Evolutionary conservation across 2,113 vertebrate species (phyloP), one percentile per base, ranked within the genome.

Genomic region (Leptosomus discolor): DNA sequence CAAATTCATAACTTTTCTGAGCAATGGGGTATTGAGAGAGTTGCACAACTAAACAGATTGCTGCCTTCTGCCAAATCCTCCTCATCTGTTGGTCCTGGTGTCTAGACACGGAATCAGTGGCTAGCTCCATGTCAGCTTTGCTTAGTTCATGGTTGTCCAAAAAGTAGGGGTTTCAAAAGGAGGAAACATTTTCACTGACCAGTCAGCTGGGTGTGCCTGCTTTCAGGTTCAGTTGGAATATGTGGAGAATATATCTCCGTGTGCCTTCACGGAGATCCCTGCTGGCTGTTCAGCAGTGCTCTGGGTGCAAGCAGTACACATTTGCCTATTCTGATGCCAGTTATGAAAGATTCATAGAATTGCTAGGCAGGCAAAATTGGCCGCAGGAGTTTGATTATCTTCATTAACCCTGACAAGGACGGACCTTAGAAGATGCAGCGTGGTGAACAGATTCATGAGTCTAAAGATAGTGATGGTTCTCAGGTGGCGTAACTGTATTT

Each of bases 251-350:
- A n/a, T n/a, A n/a, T n/a, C n/a, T n/a, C n/a, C n/a, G n/a, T n/a
- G 5, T 16, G 4, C 48, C 54, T 69, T 61, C 32, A 7, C 24
- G 0, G 1, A 8, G 39, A 9, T 13, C 32, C 60, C 24, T 2
- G 58, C n/a, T 7, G 46, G 37, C 64, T 17, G 11, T 9, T 53
- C 13, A 2, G 60, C 65, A 11, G 37, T 2, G 63, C 32, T 23
- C 39, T 0, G 4, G 60, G 34, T 12, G 11, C 43, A 9, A 15
- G 37, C 23, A 4, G 34, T 5, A 6, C 1, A 0, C 6, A n/a
- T 39, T 78, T 34, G 46, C 57, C 9, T 5, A 0, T 9, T 34
- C 56, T 17, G 32, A 4, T 54, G n/a, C 37, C 48, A 64, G 1
- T 48, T 27, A 10, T 6, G 45, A 53, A 30, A 37, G 27, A 26